Percentiles rank a stretch among this genome's conserved stretches.
These are phyloP conservation scores for Anagrus nilaparvatae DNA, from an alignment of 1,140 invertebrate genomes.

Conservation along the genomic window DNA sequence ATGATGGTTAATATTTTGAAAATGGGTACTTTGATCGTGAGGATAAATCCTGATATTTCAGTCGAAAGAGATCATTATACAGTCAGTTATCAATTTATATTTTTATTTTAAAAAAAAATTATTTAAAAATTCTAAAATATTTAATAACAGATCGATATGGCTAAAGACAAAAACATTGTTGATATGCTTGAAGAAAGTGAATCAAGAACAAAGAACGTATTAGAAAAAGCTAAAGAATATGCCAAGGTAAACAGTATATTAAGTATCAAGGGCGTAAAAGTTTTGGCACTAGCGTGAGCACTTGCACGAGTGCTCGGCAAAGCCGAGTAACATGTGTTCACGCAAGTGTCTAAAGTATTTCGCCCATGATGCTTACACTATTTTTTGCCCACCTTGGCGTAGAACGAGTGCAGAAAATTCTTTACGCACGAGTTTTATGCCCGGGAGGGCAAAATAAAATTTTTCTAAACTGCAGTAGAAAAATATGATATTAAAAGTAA, in stretches of 20 bases:
- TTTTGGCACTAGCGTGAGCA: too few relatives aligned
- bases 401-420: too few relatives aligned
- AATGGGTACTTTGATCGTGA: constrained; percentile 59
- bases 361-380: too few relatives aligned
- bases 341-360: too few relatives aligned
- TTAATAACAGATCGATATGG: constrained; percentile 24
- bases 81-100: constrained; percentile 16
- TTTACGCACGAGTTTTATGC: too few relatives aligned
- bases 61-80: constrained; percentile 25
- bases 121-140: constrained; percentile 1
- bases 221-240: constrained; percentile 26
- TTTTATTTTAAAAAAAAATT: too few relatives aligned
- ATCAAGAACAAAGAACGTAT: constrained; percentile 26
- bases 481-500: neutral
- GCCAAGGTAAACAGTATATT: too few relatives aligned
- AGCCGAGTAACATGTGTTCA: too few relatives aligned
- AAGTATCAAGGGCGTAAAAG: too few relatives aligned
- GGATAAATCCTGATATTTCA: constrained; percentile 38
- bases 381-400: too few relatives aligned
- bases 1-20: constrained; percentile 53
- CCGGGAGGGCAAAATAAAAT: too few relatives aligned
- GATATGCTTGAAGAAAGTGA: constrained; percentile 35
- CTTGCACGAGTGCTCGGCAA: too few relatives aligned
- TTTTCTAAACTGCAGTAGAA: neutral
- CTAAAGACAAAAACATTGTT: constrained; percentile 29